Evolutionary conservation across 2,888 invertebrate genomes (phyloP), one percentile per base, ranked within the genome.

Genomic region (Hirtodrosophila histrioides): DNA sequence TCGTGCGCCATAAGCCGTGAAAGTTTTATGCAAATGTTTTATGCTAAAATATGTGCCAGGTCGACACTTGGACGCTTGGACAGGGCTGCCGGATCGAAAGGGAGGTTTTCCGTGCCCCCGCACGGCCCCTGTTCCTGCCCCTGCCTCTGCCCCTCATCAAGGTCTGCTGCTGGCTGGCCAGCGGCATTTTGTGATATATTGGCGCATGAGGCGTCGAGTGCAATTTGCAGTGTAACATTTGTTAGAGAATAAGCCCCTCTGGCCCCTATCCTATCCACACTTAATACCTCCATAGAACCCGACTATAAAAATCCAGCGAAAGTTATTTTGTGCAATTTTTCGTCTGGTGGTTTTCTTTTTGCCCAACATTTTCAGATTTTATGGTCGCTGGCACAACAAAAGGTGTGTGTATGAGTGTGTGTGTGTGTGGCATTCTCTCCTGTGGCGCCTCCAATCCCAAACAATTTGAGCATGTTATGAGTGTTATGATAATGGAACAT

Each of bases 11-110:
- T 76, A 79, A 81, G 68, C 82, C 65, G 67, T 82, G 69, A 78
- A 79, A 79, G 79, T 79, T 82, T 75, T 79, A 82, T 79, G 79
- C 75, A 79, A 82, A 79, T 78, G 78, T 63, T 70, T 58, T 72
- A 70, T 78, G 75, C 66, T 78, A 64, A 79, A 70, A 78, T 75
- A 78, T 75, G 75, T 64, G 68, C 49, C 80, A 75, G 82, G 74
- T 69, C 66, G 82, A 29, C 61, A 27, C 37, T 54, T 40, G 51
- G 58, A 54, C 39, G 50, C 55, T 23, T 27, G 36, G 29, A 44
- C 50, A 31, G 31, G 31, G 1, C 4, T 0, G 31, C 27, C 4
- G 31, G 31, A 9, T 31, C 29, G n/a, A 29, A 29, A 29, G 2
- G 36, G 27, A 29, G 4, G 31, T 31, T 31, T 31, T 5, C 8